Percentiles rank a stretch among this genome's conserved stretches.
Evolutionary conservation across 2,113 vertebrate genomes (phyloP).

Genomic region (Epinephelus cyanopodus): DNA sequence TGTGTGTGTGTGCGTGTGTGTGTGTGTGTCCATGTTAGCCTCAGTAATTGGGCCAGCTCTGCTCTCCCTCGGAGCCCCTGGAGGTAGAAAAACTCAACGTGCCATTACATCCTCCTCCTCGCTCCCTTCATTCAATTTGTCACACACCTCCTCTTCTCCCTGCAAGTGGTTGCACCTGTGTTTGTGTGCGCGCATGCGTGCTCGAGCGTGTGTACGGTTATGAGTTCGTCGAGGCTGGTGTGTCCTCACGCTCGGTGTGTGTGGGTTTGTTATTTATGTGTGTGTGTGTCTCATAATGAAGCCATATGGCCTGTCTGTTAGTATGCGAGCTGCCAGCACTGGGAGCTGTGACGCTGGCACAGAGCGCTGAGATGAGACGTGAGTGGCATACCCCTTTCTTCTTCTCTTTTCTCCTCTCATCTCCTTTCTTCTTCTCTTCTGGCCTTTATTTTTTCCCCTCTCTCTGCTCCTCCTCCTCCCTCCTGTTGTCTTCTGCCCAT

Average conservation of each 20-base stretch:
- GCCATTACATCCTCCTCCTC: slow-evolving; percentile 68
- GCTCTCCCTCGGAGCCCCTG: slow-evolving; percentile 65
- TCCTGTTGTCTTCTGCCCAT: slow-evolving; percentile 46
- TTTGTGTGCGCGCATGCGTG: slow-evolving; percentile 19
- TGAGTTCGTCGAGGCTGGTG: slow-evolving; percentile 26
- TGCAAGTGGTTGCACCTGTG: slow-evolving; percentile 66
- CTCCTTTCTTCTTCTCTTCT: slow-evolving; percentile 1
- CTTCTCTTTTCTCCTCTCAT: slow-evolving; percentile 38
- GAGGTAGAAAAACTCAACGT: slow-evolving; percentile 69
- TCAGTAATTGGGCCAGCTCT: slow-evolving; percentile 77
- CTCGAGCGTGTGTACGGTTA: slow-evolving; percentile 7
- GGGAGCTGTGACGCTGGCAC: slow-evolving; percentile 70
- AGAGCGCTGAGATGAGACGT: slow-evolving; percentile 67
- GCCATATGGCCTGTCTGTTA: slow-evolving; percentile 82
- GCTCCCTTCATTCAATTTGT: slow-evolving; percentile 73
- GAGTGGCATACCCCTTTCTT: slow-evolving; percentile 74
- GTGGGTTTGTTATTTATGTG: slow-evolving; percentile 32
- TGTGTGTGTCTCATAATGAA: slow-evolving; percentile 76
- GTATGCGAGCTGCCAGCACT: slow-evolving; percentile 74
- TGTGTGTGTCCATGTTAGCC: slow-evolving; percentile 59
- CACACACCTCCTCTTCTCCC: slow-evolving; percentile 65
- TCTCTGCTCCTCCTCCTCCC: slow-evolving; percentile 49
- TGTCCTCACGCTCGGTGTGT: slow-evolving; percentile 17
- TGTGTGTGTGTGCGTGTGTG: slow-evolving; percentile 31
- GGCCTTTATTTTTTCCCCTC: background rate